Base-by-base conservation (phyloP, 2,797 vertebrate genomes). In the Peromyscus aztecus region DNA sequence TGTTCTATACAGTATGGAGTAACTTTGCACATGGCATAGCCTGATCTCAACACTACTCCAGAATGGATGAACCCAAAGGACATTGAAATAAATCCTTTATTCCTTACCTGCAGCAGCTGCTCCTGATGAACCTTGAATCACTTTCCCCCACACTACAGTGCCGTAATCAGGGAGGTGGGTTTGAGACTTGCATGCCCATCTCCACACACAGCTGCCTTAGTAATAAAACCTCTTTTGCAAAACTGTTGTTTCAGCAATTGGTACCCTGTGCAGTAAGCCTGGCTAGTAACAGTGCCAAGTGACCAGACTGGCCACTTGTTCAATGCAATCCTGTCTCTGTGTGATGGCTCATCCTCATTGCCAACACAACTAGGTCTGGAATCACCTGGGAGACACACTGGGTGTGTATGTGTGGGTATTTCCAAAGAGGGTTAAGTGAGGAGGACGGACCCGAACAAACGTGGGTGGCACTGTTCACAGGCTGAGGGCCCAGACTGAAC, bases 41-140 rank as follows among this genome's bases (percentile, higher is more conserved):
- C 75, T 46, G 75, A 52, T 52, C 46, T 78, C 76, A 78, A 52
- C 43, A 52, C 46, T 52, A 31, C 10, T 16, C 27, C 46, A 49
- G 24, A 27, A 57, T 12, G 12, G 57, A 59, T 61, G 17, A 57
- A 59, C 27, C 46, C 46, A 52, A 78, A 78, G 46, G 76, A 16
- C 14, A 27, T 10, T 27, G n/a, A 55, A 59, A 6, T 24, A 34
- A 34, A 34, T 5, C n/a, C 4, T 9, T 6, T 14, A 43, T 19
- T 23, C n/a, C 31, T 16, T 55, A 55, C 6, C 27, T 43, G 29
- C 46, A 43, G 31, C 76, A 31, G 43, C 21, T 73, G n/a, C 43
- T 24, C 43, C 21, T n/a, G 46, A 11, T 23, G 19, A 14, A 21
- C 17, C 19, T 49, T 19, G 3, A 37, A 1, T 29, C 3, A 0